These are phyloP conservation scores for Euborellia annulipes DNA, from an alignment of 1,140 invertebrate genomes.

Conservation along the genomic window DNA sequence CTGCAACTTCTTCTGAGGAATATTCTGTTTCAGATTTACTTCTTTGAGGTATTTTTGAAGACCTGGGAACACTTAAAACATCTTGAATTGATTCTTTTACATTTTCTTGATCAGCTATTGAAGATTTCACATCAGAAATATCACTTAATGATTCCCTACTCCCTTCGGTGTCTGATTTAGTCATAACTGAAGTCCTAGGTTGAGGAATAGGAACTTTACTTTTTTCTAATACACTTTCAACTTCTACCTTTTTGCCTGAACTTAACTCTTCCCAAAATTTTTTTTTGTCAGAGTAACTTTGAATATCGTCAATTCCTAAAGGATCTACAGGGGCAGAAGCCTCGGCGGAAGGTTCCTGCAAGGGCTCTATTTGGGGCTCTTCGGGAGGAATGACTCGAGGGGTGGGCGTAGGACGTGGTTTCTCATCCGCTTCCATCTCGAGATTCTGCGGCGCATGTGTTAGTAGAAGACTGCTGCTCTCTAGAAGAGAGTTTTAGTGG, in stretches of 20 bases:
- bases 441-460: slow-evolving; percentile 14
- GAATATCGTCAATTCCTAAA: slow-evolving; percentile 13
- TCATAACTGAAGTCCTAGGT: neutral
- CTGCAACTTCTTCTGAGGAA: neutral
- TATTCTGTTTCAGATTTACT: neutral
- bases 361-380: too few relatives aligned
- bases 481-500: slow-evolving; percentile 13
- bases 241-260: neutral
- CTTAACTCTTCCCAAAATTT: slow-evolving; percentile 32
- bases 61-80: too few relatives aligned
- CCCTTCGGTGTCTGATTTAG: neutral
- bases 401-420: slow-evolving; percentile 11
- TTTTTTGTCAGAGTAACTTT: slow-evolving; percentile 28
- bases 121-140: too few relatives aligned
- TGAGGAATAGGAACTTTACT: neutral
- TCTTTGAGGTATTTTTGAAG: neutral
- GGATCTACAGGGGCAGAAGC: neutral
- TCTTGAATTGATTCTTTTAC: too few relatives aligned
- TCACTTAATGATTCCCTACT: too few relatives aligned
- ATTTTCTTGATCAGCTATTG: too few relatives aligned
- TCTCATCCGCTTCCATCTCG: slow-evolving; percentile 10
- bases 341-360: neutral
- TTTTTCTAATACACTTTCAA: neutral
- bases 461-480: slow-evolving; percentile 11
- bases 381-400: slow-evolving; percentile 8